phyloP scores from a whole-genome alignment of 2,888 invertebrate genomes.

The Anarsia innoxiella region DNA sequence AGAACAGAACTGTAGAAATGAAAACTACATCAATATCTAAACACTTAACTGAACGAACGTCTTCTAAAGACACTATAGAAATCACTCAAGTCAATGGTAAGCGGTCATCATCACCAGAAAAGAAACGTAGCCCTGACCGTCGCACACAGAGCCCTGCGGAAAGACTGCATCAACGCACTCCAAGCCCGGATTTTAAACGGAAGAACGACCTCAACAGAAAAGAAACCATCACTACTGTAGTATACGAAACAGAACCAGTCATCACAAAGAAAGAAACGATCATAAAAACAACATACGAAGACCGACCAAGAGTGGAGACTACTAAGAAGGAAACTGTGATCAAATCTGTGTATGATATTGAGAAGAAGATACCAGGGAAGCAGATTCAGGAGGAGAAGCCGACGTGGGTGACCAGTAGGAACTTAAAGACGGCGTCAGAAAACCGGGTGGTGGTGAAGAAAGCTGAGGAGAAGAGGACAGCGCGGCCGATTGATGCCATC shows the following conservation, averaged over 20 bases:
- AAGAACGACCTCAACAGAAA: slow-evolving; percentile 19
- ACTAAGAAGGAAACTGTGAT: slow-evolving; percentile 46
- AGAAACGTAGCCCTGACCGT: slow-evolving; percentile 32
- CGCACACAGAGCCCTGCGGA: slow-evolving; percentile 24
- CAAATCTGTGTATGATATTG: slow-evolving; percentile 45
- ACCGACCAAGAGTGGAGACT: slow-evolving; percentile 34
- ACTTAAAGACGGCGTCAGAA: slow-evolving; percentile 72
- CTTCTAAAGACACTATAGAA: slow-evolving; percentile 50
- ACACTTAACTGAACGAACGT: slow-evolving; percentile 39
- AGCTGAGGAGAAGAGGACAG: slow-evolving; percentile 50
- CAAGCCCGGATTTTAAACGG: slow-evolving; percentile 45
- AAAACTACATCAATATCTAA: slow-evolving; percentile 33
- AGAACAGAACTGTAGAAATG: slow-evolving; percentile 26
- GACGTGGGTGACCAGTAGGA: slow-evolving; percentile 77
- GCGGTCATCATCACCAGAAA: slow-evolving; percentile 50
- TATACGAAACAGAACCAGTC: slow-evolving; percentile 28
- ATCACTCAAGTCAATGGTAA: slow-evolving; percentile 43
- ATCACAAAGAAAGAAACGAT: slow-evolving; percentile 12
- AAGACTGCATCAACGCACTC: slow-evolving; percentile 37
- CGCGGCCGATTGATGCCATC: slow-evolving; percentile 78
- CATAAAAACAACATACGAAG: slow-evolving; percentile 14
- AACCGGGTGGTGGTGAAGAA: slow-evolving; percentile 59
- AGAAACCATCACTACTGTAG: slow-evolving; percentile 29
- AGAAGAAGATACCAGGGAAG: slow-evolving; percentile 47
- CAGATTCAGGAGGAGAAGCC: slow-evolving; percentile 71